phyloP scores from a whole-genome alignment of 2,888 invertebrate species.

The Spatulosminthurus flaviceps region DNA sequence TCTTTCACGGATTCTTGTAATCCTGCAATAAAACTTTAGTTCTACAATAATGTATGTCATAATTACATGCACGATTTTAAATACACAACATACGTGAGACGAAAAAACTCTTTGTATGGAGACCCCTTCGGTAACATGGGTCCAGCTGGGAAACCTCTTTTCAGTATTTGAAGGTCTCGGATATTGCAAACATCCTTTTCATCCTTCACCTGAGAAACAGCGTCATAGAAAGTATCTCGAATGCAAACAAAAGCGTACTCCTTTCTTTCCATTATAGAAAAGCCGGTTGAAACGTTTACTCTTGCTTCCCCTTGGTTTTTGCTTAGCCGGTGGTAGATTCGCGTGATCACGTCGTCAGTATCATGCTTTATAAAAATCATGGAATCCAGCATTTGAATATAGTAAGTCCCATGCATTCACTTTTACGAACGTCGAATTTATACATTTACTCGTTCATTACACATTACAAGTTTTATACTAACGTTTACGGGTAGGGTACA shows the following conservation, averaged over 20 bases:
- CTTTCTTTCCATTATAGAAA: conserved; percentile 35
- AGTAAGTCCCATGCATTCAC: not conserved
- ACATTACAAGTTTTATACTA: no score
- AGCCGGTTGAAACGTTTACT: conserved; percentile 50
- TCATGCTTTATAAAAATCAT: conserved; percentile 11
- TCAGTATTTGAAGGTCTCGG: conserved; percentile 54
- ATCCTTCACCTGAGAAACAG: conserved; percentile 41
- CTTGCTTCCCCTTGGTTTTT: conserved; percentile 34
- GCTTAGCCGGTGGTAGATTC: conserved; percentile 44
- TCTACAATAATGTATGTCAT: no score
- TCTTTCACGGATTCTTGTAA: conserved; percentile 55
- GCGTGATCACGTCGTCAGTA: conserved; percentile 46
- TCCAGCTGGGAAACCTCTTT: conserved; percentile 54
- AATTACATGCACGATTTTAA: no score
- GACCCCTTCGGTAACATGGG: conserved; percentile 54
- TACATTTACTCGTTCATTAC: no score
- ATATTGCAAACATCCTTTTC: conserved; percentile 55
- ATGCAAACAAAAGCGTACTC: conserved; percentile 57
- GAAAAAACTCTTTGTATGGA: conserved; percentile 54
- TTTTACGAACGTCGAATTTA: no score
- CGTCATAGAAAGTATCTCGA: conserved; percentile 55
- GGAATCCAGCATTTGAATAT: no score
- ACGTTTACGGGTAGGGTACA: no score
- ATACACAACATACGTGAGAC: conserved; percentile 55
- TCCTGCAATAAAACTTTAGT: conserved; percentile 41